Percentiles rank a stretch among this genome's conserved stretches.
Evolutionary conservation across 1,140 invertebrate species (phyloP).

Genomic region (Leptinotarsa lineolata): DNA sequence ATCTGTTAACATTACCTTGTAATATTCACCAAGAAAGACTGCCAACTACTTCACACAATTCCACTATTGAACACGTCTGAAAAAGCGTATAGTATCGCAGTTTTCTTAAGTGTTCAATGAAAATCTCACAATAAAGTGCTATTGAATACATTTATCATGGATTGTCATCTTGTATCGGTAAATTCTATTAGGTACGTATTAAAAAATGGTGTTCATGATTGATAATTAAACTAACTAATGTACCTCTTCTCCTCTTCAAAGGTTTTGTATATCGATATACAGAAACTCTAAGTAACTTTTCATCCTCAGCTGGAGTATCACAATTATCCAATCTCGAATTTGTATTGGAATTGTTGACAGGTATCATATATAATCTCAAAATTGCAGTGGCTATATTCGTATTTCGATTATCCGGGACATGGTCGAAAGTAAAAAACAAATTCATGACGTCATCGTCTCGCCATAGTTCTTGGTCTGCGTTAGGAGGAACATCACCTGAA

Average conservation of each 20-base stretch:
- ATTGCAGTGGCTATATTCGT: conserved; percentile 60
- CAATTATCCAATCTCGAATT: conserved; percentile 31
- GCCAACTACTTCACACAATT: no score
- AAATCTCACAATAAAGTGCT: no score
- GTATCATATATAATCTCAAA: conserved; percentile 61
- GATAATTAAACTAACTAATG: no score
- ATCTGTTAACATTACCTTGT: no score
- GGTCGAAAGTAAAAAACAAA: conserved; percentile 61
- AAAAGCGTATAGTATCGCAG: no score
- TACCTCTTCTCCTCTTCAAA: conserved; percentile 61
- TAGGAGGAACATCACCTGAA: conserved; percentile 60
- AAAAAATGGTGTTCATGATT: no score
- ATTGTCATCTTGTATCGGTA: no score
- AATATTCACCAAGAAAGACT: no score
- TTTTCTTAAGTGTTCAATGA: no score
- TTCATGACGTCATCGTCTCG: conserved; percentile 61
- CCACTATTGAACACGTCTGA: no score
- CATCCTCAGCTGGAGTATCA: conserved; percentile 56
- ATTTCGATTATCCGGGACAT: conserved; percentile 55
- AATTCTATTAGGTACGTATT: no score
- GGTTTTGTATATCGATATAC: conserved; percentile 66
- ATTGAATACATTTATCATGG: no score
- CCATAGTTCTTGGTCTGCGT: conserved; percentile 63
- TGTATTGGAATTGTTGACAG: conserved; percentile 54
- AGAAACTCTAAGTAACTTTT: conserved; percentile 65